These are phyloP conservation scores for Lithobates pipiens DNA, from an alignment of 2,797 vertebrate genomes.

Conservation along the genomic window DNA sequence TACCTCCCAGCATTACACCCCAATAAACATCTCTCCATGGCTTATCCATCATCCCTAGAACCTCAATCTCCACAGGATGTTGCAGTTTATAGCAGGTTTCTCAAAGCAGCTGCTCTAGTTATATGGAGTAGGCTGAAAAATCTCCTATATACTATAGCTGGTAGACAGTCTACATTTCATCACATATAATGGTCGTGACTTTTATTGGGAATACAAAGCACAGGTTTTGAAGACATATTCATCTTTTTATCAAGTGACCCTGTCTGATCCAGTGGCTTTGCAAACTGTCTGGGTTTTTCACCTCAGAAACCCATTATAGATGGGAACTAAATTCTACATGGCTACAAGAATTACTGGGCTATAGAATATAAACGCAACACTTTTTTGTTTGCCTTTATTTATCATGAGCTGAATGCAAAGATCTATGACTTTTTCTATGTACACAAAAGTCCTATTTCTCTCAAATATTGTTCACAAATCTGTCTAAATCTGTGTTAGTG, in stretches of 20 bases:
- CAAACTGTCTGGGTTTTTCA: slow-evolving; percentile 4
- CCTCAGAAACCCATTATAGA: background rate
- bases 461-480: too few species aligned
- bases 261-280: slow-evolving; percentile 40
- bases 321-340: background rate
- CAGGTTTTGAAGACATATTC: slow-evolving; percentile 4
- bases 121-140: background rate
- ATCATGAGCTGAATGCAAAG: too few species aligned
- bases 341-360: too few species aligned
- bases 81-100: slow-evolving; percentile 39
- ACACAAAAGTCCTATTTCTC: too few species aligned
- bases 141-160: slow-evolving; percentile 1
- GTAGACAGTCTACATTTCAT: background rate
- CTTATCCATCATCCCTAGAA: slow-evolving; percentile 33
- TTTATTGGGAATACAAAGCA: slow-evolving; percentile 24
- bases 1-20: slow-evolving; percentile 49
- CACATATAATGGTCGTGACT: slow-evolving; percentile 18
- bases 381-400: too few species aligned
- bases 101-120: slow-evolving; percentile 52
- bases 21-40: slow-evolving; percentile 48
- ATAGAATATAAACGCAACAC: too few species aligned
- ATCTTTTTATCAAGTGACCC: slow-evolving; percentile 13
- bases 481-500: too few species aligned
- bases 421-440: too few species aligned
- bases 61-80: slow-evolving; percentile 54